Evolutionary conservation across 1,140 invertebrate genomes (phyloP).

Genomic region (Sarcophaga peregrina): DNA sequence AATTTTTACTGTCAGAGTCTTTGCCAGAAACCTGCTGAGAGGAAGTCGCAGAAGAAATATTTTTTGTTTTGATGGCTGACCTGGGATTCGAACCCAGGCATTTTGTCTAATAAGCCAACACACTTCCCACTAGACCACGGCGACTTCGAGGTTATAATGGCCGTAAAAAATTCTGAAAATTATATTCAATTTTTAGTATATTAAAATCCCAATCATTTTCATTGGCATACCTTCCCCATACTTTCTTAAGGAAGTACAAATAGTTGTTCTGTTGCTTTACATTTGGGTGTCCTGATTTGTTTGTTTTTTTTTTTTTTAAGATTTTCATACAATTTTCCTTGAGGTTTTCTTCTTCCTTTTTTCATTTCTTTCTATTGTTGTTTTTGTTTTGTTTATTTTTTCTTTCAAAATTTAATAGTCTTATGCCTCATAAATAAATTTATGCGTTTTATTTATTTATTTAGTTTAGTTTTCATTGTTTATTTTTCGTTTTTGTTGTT

Average conservation of each 20-base stretch:
- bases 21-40: too few species aligned
- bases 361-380: not conserved
- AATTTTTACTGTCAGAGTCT: too few species aligned
- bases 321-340: not conserved
- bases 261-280: not conserved
- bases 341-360: not conserved
- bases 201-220: not conserved
- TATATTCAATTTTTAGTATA: too few species aligned
- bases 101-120: too few species aligned
- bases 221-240: not conserved
- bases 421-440: conserved; percentile 24
- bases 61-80: too few species aligned
- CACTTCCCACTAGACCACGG: too few species aligned
- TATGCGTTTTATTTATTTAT: not conserved
- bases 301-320: not conserved
- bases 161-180: too few species aligned
- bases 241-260: not conserved
- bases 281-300: conserved; percentile 13
- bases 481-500: not conserved
- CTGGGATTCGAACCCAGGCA: too few species aligned
- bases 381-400: not conserved
- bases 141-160: too few species aligned
- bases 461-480: too few species aligned
- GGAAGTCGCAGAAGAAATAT: too few species aligned
- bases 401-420: not conserved